These are phyloP conservation scores for Lagopus leucura DNA, from an alignment of 2,113 vertebrate genomes.

Conservation along the genomic window DNA sequence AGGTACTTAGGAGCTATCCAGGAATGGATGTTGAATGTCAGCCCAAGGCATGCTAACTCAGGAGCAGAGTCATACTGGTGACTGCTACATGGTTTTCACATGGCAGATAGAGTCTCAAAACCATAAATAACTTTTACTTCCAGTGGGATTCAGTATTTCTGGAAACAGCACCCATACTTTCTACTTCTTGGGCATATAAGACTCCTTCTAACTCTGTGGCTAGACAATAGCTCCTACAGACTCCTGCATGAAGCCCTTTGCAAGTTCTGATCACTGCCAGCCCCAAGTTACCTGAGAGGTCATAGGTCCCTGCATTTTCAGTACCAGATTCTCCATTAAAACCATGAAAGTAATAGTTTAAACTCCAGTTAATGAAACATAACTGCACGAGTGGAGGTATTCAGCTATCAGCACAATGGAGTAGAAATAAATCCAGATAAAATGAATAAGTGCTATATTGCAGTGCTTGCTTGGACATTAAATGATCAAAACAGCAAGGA, in stretches of 20 bases:
- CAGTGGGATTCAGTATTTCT: background rate
- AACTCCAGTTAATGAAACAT: conserved; percentile 25
- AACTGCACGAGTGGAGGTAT: conserved; percentile 7
- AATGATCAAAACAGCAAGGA: conserved; percentile 54
- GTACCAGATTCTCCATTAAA: conserved; percentile 44
- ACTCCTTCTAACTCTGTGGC: background rate
- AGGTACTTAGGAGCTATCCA: background rate
- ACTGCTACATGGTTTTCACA: background rate
- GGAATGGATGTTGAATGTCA: background rate
- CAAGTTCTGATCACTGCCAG: background rate
- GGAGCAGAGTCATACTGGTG: background rate
- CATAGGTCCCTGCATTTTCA: background rate
- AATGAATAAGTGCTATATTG: background rate
- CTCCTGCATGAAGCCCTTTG: background rate
- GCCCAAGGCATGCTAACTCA: background rate
- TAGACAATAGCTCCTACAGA: background rate
- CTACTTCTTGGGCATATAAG: background rate
- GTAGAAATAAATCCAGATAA: conserved; percentile 53
- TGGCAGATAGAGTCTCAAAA: background rate
- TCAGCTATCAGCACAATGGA: background rate
- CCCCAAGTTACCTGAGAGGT: background rate
- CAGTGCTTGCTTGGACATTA: background rate
- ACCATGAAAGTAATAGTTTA: background rate
- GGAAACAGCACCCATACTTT: background rate
- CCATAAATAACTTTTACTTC: background rate